A percentile compares a stretch with the other conserved stretches of the same genome.
Evolutionary conservation across 2,113 vertebrate genomes (phyloP).

Genomic region (Mus pahari): DNA sequence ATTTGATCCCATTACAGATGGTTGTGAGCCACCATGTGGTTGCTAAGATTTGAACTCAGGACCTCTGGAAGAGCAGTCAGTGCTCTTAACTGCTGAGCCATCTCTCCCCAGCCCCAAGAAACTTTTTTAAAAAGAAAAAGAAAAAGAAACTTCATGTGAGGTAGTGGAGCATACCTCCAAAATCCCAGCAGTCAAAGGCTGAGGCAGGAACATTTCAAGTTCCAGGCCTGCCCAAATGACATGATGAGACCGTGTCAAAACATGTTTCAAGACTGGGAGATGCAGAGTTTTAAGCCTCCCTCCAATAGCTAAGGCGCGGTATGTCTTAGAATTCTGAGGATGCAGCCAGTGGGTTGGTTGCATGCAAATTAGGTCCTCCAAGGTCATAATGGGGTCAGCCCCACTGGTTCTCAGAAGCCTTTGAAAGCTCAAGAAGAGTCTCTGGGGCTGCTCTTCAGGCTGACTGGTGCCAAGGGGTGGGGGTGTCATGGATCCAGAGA

Average conservation of each 20-base stretch:
- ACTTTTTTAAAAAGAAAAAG: too few relatives aligned
- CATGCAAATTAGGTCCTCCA: conserved; percentile 59
- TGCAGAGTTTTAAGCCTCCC: not conserved
- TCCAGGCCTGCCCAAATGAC: not conserved
- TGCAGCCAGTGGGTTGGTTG: conserved; percentile 36
- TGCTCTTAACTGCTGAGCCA: too few relatives aligned
- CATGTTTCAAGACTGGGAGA: not conserved
- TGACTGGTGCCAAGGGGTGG: not conserved
- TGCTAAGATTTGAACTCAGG: too few relatives aligned
- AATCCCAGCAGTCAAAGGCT: not conserved
- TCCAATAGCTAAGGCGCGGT: not conserved
- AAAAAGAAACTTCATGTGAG: too few relatives aligned
- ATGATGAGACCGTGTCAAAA: not conserved
- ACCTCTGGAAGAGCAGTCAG: too few relatives aligned
- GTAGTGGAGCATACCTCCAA: not conserved
- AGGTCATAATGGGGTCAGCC: conserved; percentile 65
- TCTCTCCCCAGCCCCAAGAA: too few relatives aligned
- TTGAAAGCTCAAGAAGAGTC: not conserved
- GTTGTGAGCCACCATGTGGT: too few relatives aligned
- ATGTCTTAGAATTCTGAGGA: conserved; percentile 1
- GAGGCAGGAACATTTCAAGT: not conserved
- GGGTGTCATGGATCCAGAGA: conserved; percentile 51
- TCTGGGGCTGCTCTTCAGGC: not conserved
- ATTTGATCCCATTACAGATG: too few relatives aligned
- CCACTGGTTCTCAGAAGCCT: not conserved